A percentile compares a stretch with the other conserved stretches of the same genome.
Conservation (phyloP, 2,797 vertebrate genomes). For the Takifugu ocellatus region DNA sequence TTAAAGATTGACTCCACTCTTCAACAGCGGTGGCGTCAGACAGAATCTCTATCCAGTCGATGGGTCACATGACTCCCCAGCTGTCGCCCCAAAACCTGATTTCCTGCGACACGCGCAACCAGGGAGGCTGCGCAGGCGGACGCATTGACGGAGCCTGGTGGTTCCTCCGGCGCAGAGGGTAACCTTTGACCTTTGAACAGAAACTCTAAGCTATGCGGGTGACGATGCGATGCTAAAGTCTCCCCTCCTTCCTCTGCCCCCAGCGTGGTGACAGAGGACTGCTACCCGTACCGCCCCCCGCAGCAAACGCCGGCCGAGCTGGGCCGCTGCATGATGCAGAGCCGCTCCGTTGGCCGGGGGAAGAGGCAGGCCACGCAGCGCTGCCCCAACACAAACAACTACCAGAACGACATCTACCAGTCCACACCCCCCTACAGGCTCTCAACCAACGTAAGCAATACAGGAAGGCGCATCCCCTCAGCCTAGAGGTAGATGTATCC, state of each 20-base stretch:
- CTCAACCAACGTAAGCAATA: constrained; percentile 63
- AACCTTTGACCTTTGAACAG: constrained; percentile 1
- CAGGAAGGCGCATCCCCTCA: background rate
- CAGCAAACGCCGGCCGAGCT: constrained; percentile 60
- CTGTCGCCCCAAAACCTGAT: constrained; percentile 95
- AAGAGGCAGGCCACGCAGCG: constrained; percentile 85
- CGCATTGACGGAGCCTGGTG: constrained; percentile 93
- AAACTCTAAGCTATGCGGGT: background rate
- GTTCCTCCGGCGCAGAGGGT: constrained; percentile 91
- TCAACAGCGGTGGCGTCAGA: constrained; percentile 90
- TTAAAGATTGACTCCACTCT: background rate
- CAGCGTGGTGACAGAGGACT: constrained; percentile 92
- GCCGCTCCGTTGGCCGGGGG: constrained; percentile 85
- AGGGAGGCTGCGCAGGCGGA: constrained; percentile 88
- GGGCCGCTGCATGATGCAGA: constrained; percentile 93
- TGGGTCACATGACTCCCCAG: constrained; percentile 95
- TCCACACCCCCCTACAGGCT: constrained; percentile 89
- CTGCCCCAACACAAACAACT: constrained; percentile 85
- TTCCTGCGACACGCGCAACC: constrained; percentile 91
- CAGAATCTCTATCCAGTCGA: constrained; percentile 94
- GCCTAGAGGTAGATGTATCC: no score
- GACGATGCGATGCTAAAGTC: background rate
- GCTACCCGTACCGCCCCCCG: constrained; percentile 84
- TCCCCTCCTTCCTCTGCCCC: background rate
- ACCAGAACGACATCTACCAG: constrained; percentile 88